Conservation (phyloP, 2,113 vertebrate species). For the Hydrochoerus hydrochaeris region DNA sequence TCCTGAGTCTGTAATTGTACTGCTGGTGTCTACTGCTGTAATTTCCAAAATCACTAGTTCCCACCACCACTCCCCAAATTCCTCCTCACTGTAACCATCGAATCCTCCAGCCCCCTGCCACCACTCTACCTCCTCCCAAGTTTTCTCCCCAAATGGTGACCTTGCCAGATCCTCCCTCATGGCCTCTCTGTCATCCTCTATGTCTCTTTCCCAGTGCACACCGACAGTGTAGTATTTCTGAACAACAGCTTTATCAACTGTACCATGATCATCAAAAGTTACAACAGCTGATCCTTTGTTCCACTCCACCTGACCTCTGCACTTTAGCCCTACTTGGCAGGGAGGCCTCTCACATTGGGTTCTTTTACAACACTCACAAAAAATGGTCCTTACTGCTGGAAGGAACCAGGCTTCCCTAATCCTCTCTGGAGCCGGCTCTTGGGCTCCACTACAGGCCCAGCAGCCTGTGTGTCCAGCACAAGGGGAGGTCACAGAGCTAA, state of each 20-base stretch:
- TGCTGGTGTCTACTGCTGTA: too few relatives aligned
- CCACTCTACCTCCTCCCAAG: too few relatives aligned
- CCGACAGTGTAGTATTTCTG: background rate
- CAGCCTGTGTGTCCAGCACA: background rate
- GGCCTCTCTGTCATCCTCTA: background rate
- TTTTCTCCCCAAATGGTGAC: background rate
- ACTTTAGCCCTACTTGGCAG: background rate
- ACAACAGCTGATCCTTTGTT: background rate
- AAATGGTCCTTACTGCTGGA: background rate
- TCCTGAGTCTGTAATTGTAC: too few relatives aligned
- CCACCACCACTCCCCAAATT: too few relatives aligned
- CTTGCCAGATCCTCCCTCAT: background rate
- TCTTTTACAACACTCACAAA: background rate
- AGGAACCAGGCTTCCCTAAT: background rate
- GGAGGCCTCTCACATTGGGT: background rate
- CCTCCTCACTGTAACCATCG: too few relatives aligned
- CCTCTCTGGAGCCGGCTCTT: background rate
- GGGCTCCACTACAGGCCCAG: background rate
- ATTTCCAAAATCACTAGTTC: too few relatives aligned
- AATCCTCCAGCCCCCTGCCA: too few relatives aligned
- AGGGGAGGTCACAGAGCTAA: background rate
- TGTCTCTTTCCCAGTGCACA: background rate
- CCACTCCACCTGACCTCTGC: background rate
- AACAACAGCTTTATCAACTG: background rate
- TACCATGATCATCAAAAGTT: background rate